Conservation (phyloP, 30 jellyfish, hydroid and myxozoan genomes). For the Rhopilema esculentum region DNA sequence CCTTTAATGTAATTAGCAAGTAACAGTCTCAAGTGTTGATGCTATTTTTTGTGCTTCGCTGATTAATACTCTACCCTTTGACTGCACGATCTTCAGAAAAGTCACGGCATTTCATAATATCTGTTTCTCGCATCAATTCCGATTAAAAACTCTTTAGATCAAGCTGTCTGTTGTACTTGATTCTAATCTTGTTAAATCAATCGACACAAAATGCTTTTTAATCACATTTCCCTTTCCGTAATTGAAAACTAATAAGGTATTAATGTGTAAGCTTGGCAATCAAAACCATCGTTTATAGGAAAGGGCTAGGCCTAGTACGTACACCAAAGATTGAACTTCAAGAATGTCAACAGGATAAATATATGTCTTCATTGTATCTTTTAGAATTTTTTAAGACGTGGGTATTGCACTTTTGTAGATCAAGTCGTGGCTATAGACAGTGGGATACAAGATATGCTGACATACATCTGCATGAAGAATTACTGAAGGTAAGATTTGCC, state of each 20-base stretch:
- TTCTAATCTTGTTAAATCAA: slow-evolving; percentile 12
- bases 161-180: slow-evolving; percentile 10
- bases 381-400: background rate
- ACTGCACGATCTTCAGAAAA: background rate
- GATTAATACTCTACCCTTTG: background rate
- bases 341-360: too few species aligned
- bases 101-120: slow-evolving; percentile 4
- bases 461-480: background rate
- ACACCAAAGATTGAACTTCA: too few species aligned
- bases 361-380: too few species aligned
- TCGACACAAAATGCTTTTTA: slow-evolving; percentile 32
- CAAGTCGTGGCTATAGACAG: background rate
- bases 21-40: too few species aligned
- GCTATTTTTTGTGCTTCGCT: background rate
- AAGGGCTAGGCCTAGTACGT: background rate
- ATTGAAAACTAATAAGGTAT: slow-evolving; percentile 44
- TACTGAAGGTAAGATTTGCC: background rate
- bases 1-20: too few species aligned
- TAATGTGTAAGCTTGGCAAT: slow-evolving; percentile 18
- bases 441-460: background rate
- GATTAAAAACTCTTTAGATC: slow-evolving; percentile 15
- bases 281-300: background rate
- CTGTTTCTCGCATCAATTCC: slow-evolving; percentile 44
- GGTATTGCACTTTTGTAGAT: background rate
- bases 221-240: slow-evolving; percentile 58